A percentile compares a stretch with the other conserved stretches of the same genome.
Evolutionary conservation across 2,888 invertebrate genomes (phyloP).

Genomic region (Mythimna vitellina): DNA sequence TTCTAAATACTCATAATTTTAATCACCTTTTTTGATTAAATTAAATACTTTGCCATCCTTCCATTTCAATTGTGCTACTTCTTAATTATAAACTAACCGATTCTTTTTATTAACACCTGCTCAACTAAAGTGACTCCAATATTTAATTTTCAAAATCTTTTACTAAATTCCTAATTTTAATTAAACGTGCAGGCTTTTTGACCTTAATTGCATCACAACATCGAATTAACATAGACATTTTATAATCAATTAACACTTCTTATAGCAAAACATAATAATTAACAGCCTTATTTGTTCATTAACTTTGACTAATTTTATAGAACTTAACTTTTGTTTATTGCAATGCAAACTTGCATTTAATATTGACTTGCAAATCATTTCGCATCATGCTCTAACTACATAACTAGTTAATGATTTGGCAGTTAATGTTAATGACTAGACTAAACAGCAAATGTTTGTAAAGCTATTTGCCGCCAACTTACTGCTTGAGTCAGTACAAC

Average conservation of each 20-base stretch:
- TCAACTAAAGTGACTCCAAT: background rate
- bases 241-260: slow-evolving; percentile 9
- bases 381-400: slow-evolving; percentile 22
- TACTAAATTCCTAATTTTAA: background rate
- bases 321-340: background rate
- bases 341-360: background rate
- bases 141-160: background rate
- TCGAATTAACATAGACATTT: background rate
- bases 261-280: background rate
- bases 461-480: slow-evolving; percentile 38
- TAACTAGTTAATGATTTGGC: slow-evolving; percentile 40
- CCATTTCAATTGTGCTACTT: slow-evolving; percentile 7
- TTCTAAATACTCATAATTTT: rapidly evolving
- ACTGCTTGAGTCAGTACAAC: slow-evolving; percentile 46
- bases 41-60: background rate
- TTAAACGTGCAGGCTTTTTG: slow-evolving; percentile 1
- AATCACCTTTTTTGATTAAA: background rate
- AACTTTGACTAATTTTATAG: background rate
- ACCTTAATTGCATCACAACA: background rate
- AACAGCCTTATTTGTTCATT: background rate
- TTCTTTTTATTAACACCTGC: background rate
- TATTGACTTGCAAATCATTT: slow-evolving; percentile 30
- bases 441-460: slow-evolving; percentile 38
- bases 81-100: background rate
- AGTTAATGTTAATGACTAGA: slow-evolving; percentile 23